Base-by-base conservation (phyloP, 2,113 vertebrate genomes). In the Tetraodon nigroviridis region DNA sequence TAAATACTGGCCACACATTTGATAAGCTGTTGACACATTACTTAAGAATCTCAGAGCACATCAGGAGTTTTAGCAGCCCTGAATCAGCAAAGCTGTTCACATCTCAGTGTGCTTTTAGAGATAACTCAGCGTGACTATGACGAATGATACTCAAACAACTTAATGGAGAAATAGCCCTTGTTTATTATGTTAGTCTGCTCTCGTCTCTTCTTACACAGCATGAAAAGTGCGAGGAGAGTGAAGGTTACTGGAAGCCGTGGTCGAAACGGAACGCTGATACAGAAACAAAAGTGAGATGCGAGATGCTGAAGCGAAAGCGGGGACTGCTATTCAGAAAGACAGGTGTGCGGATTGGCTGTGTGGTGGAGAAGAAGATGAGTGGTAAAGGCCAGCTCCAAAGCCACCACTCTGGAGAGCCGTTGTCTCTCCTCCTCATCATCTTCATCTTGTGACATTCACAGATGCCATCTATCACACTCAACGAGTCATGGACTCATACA, bases 371-470 rank as follows among this genome's bases (percentile, higher is more conserved):
- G 21, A 46, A 58, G 53, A 61, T 15, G 69, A 67, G 57, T 42
- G 20, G 55, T 57, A 74, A 79, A 81, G 64, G 66, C 80, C 64
- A 64, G 66, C 51, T 61, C 68, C 57, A 14, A 66, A 76, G 81
- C 61, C 75, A 75, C 58, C 64, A 56, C 79, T 87, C 76, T 67
- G 67, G 81, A 76, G 78, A 67, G 37, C 57, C 55, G 40, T 64
- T 73, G 78, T 81, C 84, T 64, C 75, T 75, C 69, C 61, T 79
- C 82, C 66, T 74, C 76, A 51, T 67, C 64, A 65, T 82, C 72
- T 80, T 70, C 68, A 71, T 37, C 32, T 37, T 44, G 66, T 83
- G 76, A 78, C 83, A 81, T 69, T 78, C 70, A 61, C 57, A 49
- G 63, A 75, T 27, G 50, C 62, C 41, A 85, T 85, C 64, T 64